A percentile compares a stretch with the other conserved stretches of the same genome.
Conservation (phyloP, 2,888 invertebrate genomes). For the Holacanthella duospinosa region DNA sequence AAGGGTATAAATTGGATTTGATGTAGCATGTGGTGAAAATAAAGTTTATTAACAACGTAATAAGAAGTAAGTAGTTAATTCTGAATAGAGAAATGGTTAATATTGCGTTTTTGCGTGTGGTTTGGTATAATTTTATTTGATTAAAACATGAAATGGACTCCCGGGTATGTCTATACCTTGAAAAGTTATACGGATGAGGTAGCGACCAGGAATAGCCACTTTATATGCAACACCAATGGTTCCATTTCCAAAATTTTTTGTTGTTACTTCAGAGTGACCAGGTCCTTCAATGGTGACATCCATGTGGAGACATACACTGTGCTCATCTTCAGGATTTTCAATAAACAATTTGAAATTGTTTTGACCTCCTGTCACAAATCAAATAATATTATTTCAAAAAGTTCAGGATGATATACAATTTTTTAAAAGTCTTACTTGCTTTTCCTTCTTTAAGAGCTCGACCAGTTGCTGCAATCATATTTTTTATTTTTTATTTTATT, state of each 20-base stretch:
- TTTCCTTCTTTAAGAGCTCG: slow-evolving; percentile 22
- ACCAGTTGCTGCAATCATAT: slow-evolving; percentile 28
- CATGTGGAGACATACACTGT: slow-evolving; percentile 24
- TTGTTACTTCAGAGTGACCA: slow-evolving; percentile 1
- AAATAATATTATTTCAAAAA: neutral
- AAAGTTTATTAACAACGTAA: no score
- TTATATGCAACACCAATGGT: slow-evolving; percentile 3
- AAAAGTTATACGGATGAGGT: neutral
- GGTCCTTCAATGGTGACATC: slow-evolving; percentile 24
- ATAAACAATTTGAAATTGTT: slow-evolving; percentile 30
- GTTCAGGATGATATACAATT: neutral
- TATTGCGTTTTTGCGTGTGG: no score
- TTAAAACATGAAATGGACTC: neutral
- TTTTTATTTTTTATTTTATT: neutral
- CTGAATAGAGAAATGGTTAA: no score
- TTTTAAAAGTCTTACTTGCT: slow-evolving; percentile 12
- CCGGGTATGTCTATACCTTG: neutral
- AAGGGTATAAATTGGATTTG: no score
- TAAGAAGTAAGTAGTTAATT: no score
- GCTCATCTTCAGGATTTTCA: slow-evolving; percentile 24
- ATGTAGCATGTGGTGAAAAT: no score
- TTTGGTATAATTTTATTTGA: slow-evolving; percentile 6
- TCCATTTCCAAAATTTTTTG: slow-evolving; percentile 9
- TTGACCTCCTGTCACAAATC: slow-evolving; percentile 17
- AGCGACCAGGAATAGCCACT: neutral